Base-by-base conservation (phyloP, 1,140 invertebrate species). In the Drosophila nigrodunni region DNA sequence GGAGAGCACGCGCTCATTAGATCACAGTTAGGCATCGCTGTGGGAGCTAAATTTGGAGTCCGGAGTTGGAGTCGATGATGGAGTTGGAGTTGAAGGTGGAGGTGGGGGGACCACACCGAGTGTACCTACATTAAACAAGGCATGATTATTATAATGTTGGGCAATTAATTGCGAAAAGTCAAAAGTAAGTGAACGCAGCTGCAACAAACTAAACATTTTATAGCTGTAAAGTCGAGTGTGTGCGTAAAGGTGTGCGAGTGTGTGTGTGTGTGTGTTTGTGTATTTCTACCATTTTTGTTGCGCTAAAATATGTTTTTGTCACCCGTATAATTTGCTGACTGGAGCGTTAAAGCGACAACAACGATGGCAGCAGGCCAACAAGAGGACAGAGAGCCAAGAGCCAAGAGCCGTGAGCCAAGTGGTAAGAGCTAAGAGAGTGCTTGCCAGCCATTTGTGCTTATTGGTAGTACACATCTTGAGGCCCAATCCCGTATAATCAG, bases 281-380 rank as follows among this genome's bases (percentile, higher is more conserved):
- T 75, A 52, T 70, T 70, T 79, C 76, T 72, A 72, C 61, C 82
- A 86, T 80, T 85, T 86, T 43, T 81, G 43, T 72, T 61, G 55
- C 61, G 64, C 72, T 70, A 66, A 71, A 80, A 78, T 80, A 80
- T 87, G 83, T 89, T 81, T 88, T 88, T 88, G 85, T 88, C 85
- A 88, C 85, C 85, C 85, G 85, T 88, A 88, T 88, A 82, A 88
- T 85, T 88, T 85, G 85, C 77, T 55, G 74, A 60, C 60, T 74
- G 77, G 70, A 80, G 83, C 83, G 83, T 88, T 89, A 89, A 88
- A 68, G 80, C 80, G 83, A 83, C 85, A 83, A 88, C 83, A 88
- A 62, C 82, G 81, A 37, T 73, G 49, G 34, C 70, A 74, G 60
- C 60, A 69, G 69, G 54, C 69, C 54, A 30, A 43, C 46, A 49